A percentile compares a stretch with the other conserved stretches of the same genome.
These are phyloP conservation scores for Cecropterus lyciades DNA, from an alignment of 1,140 invertebrate genomes.

Conservation along the genomic window DNA sequence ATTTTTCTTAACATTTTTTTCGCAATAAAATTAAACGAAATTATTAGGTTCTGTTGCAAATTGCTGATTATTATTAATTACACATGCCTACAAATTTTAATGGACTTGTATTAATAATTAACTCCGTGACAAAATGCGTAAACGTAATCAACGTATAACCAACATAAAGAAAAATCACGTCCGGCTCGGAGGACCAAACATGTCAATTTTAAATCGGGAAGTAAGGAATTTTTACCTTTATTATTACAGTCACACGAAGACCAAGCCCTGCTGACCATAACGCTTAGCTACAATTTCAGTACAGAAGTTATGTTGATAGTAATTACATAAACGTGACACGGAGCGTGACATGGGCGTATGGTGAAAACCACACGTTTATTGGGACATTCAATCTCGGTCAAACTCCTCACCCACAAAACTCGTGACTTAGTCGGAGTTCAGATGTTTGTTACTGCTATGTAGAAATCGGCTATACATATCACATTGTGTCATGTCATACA, in stretches of 20 bases:
- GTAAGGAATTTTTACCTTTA: background rate
- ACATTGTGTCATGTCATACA: too few species aligned
- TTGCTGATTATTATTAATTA: too few species aligned
- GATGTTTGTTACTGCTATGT: background rate
- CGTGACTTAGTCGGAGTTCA: conserved; percentile 11
- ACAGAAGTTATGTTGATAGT: background rate
- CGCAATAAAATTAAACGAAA: background rate
- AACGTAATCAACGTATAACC: background rate
- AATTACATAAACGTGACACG: conserved; percentile 33
- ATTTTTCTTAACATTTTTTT: background rate
- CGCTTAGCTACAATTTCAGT: background rate
- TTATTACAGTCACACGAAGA: background rate
- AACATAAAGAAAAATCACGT: background rate
- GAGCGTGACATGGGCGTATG: conserved; percentile 35
- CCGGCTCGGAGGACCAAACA: background rate
- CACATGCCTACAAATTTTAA: too few species aligned
- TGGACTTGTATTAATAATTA: background rate
- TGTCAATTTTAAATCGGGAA: background rate
- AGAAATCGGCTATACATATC: too few species aligned
- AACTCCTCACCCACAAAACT: conserved; percentile 20
- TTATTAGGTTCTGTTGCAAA: too few species aligned
- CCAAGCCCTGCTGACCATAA: background rate
- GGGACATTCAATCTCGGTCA: conserved; percentile 39
- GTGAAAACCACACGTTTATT: conserved; percentile 42
- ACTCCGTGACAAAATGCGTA: background rate